phyloP scores from a whole-genome alignment of 2,113 vertebrate species.

The Trachemys scripta region DNA sequence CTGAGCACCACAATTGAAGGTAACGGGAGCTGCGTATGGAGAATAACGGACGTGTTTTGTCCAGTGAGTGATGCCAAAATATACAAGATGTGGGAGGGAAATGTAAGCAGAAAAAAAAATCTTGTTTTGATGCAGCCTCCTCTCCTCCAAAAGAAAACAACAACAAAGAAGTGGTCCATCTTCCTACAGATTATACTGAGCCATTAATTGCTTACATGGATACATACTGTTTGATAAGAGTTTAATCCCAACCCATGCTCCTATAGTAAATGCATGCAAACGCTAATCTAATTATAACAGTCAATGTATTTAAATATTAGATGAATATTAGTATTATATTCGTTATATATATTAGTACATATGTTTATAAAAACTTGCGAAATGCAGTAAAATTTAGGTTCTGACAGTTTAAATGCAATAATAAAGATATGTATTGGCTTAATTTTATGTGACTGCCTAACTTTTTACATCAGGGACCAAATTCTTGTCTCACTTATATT shows the following conservation, averaged over 20 bases:
- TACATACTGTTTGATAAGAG: neutral
- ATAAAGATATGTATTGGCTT: neutral
- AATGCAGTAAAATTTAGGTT: neutral
- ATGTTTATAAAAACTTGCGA: accelerated
- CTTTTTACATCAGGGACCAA: neutral
- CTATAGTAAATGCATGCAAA: neutral
- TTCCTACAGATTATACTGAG: neutral
- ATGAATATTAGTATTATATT: neutral
- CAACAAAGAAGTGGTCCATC: neutral
- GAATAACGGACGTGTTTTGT: neutral
- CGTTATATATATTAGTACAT: too few relatives aligned
- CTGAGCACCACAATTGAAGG: neutral
- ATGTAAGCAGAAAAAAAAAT: neutral
- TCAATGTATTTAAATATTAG: neutral
- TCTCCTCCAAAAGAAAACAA: neutral
- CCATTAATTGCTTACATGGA: neutral
- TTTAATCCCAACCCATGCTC: neutral
- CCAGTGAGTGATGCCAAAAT: neutral
- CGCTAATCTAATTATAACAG: neutral
- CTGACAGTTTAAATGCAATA: neutral
- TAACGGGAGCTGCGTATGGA: neutral
- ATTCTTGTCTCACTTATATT: neutral
- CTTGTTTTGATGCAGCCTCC: neutral
- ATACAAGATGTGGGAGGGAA: neutral
- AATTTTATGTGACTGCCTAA: neutral